A percentile compares a stretch with the other conserved stretches of the same genome.
Evolutionary conservation across 2,888 invertebrate genomes (phyloP).

Genomic region (Eupsilia transversa): DNA sequence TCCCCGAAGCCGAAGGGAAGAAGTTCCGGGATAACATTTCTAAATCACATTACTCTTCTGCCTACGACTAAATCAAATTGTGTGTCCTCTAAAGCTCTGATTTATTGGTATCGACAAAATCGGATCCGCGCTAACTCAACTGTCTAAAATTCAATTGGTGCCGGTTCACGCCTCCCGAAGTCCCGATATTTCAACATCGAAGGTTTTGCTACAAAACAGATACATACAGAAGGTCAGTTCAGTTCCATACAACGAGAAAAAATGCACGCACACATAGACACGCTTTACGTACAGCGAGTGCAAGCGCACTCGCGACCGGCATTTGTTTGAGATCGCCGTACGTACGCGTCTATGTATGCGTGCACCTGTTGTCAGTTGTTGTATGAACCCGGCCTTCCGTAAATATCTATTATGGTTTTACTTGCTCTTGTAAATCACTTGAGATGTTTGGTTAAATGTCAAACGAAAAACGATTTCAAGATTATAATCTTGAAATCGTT

Average conservation of each 20-base stretch:
- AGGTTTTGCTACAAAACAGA: neutral
- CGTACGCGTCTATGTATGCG: neutral
- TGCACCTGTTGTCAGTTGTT: too few species aligned
- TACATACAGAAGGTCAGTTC: neutral
- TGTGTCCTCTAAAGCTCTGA: neutral
- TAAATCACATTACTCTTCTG: too few species aligned
- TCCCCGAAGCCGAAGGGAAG: too few species aligned
- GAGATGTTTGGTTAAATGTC: slow-evolving; percentile 37
- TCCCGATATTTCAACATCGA: slow-evolving; percentile 30
- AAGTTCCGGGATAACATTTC: too few species aligned
- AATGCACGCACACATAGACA: neutral
- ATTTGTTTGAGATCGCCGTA: neutral
- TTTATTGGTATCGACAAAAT: slow-evolving; percentile 28
- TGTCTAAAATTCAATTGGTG: slow-evolving; percentile 49
- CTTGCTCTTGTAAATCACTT: slow-evolving; percentile 36
- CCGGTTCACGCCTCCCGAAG: slow-evolving; percentile 41
- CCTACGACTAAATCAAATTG: neutral
- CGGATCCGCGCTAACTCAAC: slow-evolving; percentile 31
- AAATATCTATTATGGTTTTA: neutral
- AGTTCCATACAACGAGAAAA: too few species aligned
- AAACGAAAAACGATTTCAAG: slow-evolving; percentile 36
- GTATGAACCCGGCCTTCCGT: neutral
- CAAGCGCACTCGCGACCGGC: neutral
- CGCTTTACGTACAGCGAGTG: neutral
- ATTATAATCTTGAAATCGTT: slow-evolving; percentile 32